Base-by-base conservation (phyloP, 1,140 invertebrate genomes). In the Halesus radiatus region DNA sequence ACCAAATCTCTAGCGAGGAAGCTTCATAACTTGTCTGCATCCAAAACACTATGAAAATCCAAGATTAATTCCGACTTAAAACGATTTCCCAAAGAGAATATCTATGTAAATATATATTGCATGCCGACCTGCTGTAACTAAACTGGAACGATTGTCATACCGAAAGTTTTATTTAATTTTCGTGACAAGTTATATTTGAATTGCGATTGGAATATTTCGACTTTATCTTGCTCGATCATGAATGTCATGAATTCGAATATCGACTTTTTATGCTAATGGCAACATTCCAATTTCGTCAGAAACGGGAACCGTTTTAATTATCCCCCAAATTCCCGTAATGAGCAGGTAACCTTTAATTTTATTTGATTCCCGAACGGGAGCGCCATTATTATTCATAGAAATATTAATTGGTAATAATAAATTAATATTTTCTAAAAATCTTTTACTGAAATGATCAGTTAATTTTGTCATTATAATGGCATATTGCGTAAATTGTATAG, bases 51-150 rank as follows among this genome's bases (percentile, higher is more conserved):
- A 45, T 10, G 0, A 13, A 13, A 45, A 45, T 45, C 10, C 10
- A 13, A 45, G 10, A 45, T 10, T 45, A 45, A n/a, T 29, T 18
- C n/a, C 32, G 62, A 32, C 32, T 37, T 16, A 1, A 15, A 66
- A 66, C 37, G 37, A 45, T 66, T 58, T 29, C 32, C 72, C 70
- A 50, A 52, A 26, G 37, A 60, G 53, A 66, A 79, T 80, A 80
- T 80, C 70, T 80, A 75, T 80, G 78, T 29, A 66, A 79, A 80
- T 80, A 45, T 10, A 10, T 13, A 75, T 80, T 75, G 72, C 78
- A 80, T 80, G 78, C 72, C 50, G n/a, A 23, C 15, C 16, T 23
- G 52, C 54, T 73, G 78, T 79, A 56, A 56, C 52, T 73, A 45
- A 79, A 45, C 29, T 20, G 62, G 18, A 64, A 64, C 16, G 23